Evolutionary conservation across 2,888 invertebrate species (phyloP).

Genomic region (Drosophila hawaiiensis): DNA sequence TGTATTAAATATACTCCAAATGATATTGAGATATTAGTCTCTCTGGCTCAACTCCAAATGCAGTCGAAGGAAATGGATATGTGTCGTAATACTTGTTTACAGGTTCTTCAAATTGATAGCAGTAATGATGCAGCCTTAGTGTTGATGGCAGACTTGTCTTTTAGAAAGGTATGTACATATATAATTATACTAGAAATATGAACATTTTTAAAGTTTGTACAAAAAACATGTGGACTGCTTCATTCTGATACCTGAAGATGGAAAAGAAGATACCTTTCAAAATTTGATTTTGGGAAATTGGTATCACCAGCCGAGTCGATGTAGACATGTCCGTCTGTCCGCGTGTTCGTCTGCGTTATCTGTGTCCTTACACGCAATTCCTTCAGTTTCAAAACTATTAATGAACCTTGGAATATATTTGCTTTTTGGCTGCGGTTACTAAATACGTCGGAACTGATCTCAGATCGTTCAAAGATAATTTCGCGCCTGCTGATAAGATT

Average conservation of each 20-base stretch:
- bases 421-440: background rate
- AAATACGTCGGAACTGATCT: background rate
- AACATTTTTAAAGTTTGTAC: background rate
- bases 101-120: slow-evolving; percentile 92
- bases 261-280: background rate
- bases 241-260: background rate
- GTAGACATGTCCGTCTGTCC: background rate
- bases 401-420: background rate
- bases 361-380: background rate
- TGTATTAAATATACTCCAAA: slow-evolving; percentile 92
- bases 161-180: slow-evolving; percentile 88
- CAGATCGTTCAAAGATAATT: background rate
- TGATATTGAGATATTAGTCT: slow-evolving; percentile 90
- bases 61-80: slow-evolving; percentile 94
- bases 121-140: slow-evolving; percentile 97
- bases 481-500: background rate
- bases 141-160: slow-evolving; percentile 98
- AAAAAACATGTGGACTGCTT: background rate
- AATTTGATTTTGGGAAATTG: background rate
- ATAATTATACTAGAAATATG: background rate
- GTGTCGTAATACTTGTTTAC: slow-evolving; percentile 94
- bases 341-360: too few relatives aligned
- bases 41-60: slow-evolving; percentile 92
- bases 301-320: background rate
- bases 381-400: background rate